phyloP scores from a whole-genome alignment of 2,113 vertebrate genomes.

The Carassius auratus region DNA sequence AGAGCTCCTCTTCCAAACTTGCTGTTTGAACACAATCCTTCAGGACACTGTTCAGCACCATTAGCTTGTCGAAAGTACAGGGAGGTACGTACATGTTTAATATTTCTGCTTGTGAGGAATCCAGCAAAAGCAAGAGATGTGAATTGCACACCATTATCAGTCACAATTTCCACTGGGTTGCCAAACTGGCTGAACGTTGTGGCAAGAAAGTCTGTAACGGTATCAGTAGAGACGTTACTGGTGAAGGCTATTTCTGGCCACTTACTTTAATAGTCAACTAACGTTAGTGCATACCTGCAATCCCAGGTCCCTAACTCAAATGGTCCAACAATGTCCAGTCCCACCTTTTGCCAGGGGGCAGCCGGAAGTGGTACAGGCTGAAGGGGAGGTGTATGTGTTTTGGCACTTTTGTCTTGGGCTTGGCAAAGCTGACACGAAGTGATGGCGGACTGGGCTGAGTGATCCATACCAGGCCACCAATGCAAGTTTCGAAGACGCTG shows the following conservation, averaged over 20 bases:
- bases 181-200: slow-evolving; percentile 23
- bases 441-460: not conserved
- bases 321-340: slow-evolving; percentile 31
- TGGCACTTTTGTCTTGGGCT: not conserved
- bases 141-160: slow-evolving; percentile 30
- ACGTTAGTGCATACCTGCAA: slow-evolving; percentile 31
- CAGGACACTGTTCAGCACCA: not conserved
- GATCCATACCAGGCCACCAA: slow-evolving; percentile 8
- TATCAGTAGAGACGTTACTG: not conserved
- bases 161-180: slow-evolving; percentile 31
- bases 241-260: slow-evolving; percentile 37
- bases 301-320: slow-evolving; percentile 13
- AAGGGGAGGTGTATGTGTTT: not conserved
- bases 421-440: not conserved
- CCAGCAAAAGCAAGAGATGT: slow-evolving; percentile 29
- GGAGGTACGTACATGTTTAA: not conserved
- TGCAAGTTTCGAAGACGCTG: not conserved
- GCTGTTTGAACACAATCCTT: not conserved
- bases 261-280: slow-evolving; percentile 35
- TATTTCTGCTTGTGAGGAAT: slow-evolving; percentile 3
- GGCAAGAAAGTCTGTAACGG: slow-evolving; percentile 7
- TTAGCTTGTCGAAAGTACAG: not conserved
- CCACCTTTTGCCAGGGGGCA: slow-evolving; percentile 32
- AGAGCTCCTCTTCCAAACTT: not conserved
- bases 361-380: slow-evolving; percentile 35